phyloP scores from a whole-genome alignment of 2,113 vertebrate species.

The Rattus norvegicus region GRCr8 NC_086022.1:131836501-131837000 shows the following conservation, averaged over 20 bases:
- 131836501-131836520: not conserved
- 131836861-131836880: not conserved
- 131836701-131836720: not conserved
- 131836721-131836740: not conserved
- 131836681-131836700: not conserved
- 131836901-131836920: too few relatives aligned
- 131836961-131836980: too few relatives aligned
- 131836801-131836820: not conserved
- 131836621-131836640: not conserved
- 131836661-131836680: not conserved
- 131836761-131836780: not conserved
- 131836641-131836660: not conserved
- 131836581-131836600: not conserved
- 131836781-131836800: too few relatives aligned
- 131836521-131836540: not conserved
- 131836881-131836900: too few relatives aligned
- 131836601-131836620: not conserved
- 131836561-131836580: not conserved
- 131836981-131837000: too few relatives aligned
- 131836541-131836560: not conserved
- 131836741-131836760: not conserved
- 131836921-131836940: too few relatives aligned
- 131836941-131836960: too few relatives aligned
- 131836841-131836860: not conserved
- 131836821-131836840: not conserved